Conservation (phyloP, 2,888 invertebrate species). For the Thysanoteuthis rhombus region DNA sequence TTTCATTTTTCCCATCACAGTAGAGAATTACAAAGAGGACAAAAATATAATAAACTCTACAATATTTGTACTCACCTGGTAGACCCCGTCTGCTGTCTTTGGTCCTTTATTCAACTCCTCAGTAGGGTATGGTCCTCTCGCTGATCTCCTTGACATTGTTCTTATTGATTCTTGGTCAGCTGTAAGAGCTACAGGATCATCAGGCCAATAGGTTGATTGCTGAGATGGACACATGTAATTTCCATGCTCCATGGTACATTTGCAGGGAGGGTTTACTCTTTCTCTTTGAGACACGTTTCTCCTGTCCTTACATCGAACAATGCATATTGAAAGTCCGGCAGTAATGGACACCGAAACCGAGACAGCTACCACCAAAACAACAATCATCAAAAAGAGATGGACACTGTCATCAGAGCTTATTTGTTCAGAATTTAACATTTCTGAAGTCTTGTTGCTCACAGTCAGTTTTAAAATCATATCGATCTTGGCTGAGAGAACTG, state of each 20-base stretch:
- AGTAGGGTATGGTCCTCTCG: neutral
- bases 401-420: neutral
- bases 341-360: neutral
- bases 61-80: neutral
- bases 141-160: neutral
- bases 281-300: neutral
- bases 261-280: neutral
- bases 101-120: neutral
- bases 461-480: neutral
- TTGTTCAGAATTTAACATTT: neutral
- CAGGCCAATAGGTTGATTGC: neutral
- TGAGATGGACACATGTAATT: conserved; percentile 12
- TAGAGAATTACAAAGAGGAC: neutral
- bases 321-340: neutral
- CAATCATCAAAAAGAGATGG: neutral
- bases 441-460: neutral
- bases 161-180: neutral
- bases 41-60: neutral
- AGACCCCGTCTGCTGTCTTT: neutral
- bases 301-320: neutral
- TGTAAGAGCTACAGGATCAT: neutral
- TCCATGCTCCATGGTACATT: neutral
- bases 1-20: neutral
- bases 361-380: neutral
- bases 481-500: neutral